phyloP scores from a whole-genome alignment of 2,888 invertebrate species.

The Sminthurides aquaticus region DNA sequence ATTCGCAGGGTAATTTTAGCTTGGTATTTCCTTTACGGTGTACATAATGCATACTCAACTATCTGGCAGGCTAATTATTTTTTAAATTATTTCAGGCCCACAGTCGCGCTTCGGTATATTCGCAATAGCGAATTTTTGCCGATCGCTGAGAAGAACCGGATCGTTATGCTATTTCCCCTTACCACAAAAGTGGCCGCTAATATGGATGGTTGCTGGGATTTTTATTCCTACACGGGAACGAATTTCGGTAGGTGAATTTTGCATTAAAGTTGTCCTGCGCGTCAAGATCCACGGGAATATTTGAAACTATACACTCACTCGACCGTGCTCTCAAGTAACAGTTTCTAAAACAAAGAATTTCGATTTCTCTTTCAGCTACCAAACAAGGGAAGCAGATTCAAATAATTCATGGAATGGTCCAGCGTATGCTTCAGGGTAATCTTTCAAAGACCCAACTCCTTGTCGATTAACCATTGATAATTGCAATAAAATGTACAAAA shows the following conservation, averaged over 20 bases:
- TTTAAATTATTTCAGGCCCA: constrained; percentile 27
- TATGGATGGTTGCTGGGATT: constrained; percentile 38
- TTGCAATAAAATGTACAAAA: no score
- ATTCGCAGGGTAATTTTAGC: no score
- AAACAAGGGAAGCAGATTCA: constrained; percentile 34
- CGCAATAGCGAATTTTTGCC: constrained; percentile 33
- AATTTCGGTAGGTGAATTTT: constrained; percentile 33
- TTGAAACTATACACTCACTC: no score
- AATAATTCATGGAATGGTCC: constrained; percentile 29
- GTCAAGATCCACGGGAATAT: no score
- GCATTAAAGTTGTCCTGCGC: no score
- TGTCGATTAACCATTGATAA: no score
- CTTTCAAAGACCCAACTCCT: neutral
- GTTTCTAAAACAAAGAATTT: no score
- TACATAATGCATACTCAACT: no score
- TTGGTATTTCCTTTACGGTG: no score
- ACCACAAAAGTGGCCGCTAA: constrained; percentile 30
- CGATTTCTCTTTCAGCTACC: constrained; percentile 32
- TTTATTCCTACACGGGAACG: constrained; percentile 33
- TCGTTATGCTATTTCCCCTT: constrained; percentile 37
- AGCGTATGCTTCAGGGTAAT: constrained; percentile 21
- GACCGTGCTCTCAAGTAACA: no score
- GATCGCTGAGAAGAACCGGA: constrained; percentile 32
- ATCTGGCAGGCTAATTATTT: no score
- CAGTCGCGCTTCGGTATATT: constrained; percentile 31